These are phyloP conservation scores for Bagarius yarrelli DNA, from an alignment of 2,113 vertebrate genomes.

Conservation along the genomic window DNA sequence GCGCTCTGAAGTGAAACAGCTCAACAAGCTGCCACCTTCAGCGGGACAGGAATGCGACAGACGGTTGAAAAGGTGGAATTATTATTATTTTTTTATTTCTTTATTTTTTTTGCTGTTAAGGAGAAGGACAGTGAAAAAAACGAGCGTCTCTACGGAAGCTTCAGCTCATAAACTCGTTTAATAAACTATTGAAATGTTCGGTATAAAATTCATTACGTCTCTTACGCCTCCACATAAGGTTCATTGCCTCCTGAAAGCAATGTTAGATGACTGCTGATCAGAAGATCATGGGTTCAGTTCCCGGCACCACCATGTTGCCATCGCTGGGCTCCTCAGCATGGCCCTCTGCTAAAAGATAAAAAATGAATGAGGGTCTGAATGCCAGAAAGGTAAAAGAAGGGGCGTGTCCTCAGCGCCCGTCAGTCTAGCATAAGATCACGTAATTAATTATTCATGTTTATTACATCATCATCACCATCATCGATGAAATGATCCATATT, in stretches of 20 bases:
- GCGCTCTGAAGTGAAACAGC: constrained; percentile 31
- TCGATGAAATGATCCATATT: not conserved
- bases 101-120: not conserved
- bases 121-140: no score
- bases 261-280: no score
- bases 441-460: not conserved
- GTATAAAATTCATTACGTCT: constrained; percentile 58
- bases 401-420: not conserved
- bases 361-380: no score
- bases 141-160: constrained; percentile 36
- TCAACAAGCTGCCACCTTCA: not conserved
- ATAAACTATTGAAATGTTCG: constrained; percentile 61
- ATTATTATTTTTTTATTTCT: not conserved
- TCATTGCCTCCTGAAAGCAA: not conserved
- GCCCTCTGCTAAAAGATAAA: no score
- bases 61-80: not conserved
- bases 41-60: not conserved
- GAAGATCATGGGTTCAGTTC: no score
- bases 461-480: not conserved
- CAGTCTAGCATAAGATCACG: no score
- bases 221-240: constrained; percentile 13
- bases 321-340: no score
- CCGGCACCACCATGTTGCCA: no score
- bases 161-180: constrained; percentile 50
- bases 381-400: no score